These are phyloP conservation scores for Troides oblongomaculatus DNA, from an alignment of 2,888 invertebrate species.

Conservation along the genomic window DNA sequence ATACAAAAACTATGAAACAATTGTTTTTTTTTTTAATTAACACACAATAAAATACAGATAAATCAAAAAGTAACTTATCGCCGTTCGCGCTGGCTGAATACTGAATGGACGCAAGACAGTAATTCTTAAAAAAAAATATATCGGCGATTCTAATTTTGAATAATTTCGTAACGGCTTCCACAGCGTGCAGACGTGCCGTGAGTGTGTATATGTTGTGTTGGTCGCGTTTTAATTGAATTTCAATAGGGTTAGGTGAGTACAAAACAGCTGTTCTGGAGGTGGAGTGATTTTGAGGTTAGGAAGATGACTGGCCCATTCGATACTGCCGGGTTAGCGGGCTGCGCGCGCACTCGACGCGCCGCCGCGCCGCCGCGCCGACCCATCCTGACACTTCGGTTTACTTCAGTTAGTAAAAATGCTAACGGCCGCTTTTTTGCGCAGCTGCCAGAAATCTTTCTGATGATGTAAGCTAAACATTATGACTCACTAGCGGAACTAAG, in stretches of 20 bases:
- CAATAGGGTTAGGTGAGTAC: conserved; percentile 34
- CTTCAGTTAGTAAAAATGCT: conserved; percentile 39
- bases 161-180: conserved; percentile 66
- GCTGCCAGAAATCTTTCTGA: conserved; percentile 16
- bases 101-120: conserved; percentile 73
- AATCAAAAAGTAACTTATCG: conserved; percentile 31
- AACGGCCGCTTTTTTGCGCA: conserved; percentile 20
- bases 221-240: conserved; percentile 42
- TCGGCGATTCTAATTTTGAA: conserved; percentile 67
- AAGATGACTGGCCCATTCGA: conserved; percentile 70
- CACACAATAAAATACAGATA: conserved; percentile 31
- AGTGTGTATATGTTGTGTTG: conserved; percentile 40
- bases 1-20: conserved; percentile 28
- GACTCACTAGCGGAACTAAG: conserved; percentile 28
- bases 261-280: conserved; percentile 67
- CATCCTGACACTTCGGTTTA: conserved; percentile 50
- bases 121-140: conserved; percentile 56
- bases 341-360: conserved; percentile 69
- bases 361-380: conserved; percentile 46
- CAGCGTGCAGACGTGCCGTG: conserved; percentile 53
- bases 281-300: conserved; percentile 67
- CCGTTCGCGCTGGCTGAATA: conserved; percentile 57
- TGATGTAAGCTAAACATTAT: conserved; percentile 30
- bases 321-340: conserved; percentile 54
- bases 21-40: conserved; percentile 27